Evolutionary conservation across 2,113 vertebrate genomes (phyloP).

Genomic region (Lycocorax pyrrhopterus): DNA sequence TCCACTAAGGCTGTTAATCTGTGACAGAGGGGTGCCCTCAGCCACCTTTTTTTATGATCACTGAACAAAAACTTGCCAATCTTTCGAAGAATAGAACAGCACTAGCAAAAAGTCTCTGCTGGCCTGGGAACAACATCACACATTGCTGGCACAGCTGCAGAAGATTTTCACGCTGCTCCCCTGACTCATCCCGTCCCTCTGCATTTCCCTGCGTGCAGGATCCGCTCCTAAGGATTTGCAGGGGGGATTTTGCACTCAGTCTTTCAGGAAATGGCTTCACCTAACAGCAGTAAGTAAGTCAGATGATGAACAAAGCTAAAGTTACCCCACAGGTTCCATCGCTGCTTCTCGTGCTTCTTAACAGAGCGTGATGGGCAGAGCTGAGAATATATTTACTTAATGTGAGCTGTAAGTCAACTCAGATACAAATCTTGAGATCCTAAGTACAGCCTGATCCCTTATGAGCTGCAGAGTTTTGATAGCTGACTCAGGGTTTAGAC

Average conservation of each 20-base stretch:
- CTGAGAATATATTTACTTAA: conserved; percentile 46
- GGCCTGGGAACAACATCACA: background rate
- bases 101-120: background rate
- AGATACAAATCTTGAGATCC: conserved; percentile 23
- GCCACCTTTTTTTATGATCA: background rate
- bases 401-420: conserved; percentile 47
- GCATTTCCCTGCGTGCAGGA: background rate
- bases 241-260: background rate
- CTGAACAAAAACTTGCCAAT: background rate
- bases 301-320: background rate
- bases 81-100: background rate
- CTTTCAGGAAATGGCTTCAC: conserved; percentile 1
- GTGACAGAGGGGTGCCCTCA: background rate
- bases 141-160: background rate
- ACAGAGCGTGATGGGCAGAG: conserved; percentile 14
- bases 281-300: conserved; percentile 25
- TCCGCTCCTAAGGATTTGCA: background rate
- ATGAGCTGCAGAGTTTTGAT: conserved; percentile 40
- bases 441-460: conserved; percentile 25
- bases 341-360: background rate
- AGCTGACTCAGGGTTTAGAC: conserved; percentile 60
- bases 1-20: background rate
- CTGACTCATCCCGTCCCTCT: conserved; percentile 5
- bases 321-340: background rate
- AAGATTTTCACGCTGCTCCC: background rate